Conservation (phyloP, 2,888 invertebrate genomes). For the Sthenelais limicola region DNA sequence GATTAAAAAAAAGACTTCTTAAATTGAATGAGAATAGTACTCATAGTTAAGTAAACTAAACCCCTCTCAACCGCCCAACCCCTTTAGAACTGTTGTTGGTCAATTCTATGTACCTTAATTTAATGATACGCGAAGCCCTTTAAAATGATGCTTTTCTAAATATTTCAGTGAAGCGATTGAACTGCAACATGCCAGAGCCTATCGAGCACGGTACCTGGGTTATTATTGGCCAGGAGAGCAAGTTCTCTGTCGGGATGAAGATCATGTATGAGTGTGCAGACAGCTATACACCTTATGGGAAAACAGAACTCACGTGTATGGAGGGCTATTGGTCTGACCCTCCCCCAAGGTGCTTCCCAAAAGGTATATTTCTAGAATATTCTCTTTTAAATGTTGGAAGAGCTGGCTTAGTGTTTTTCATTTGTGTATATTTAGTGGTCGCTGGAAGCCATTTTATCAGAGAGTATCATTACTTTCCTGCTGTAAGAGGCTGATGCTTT, state of each 20-base stretch:
- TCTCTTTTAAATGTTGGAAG: too few species aligned
- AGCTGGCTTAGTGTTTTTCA: too few species aligned
- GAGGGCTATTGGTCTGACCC: constrained; percentile 77
- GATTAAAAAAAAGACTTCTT: too few species aligned
- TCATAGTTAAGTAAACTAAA: too few species aligned
- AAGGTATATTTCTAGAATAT: too few species aligned
- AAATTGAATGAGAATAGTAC: too few species aligned
- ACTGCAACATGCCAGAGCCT: constrained; percentile 53
- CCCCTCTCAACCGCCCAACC: too few species aligned
- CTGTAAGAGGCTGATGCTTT: too few species aligned
- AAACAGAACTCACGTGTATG: constrained; percentile 85
- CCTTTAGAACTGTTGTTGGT: too few species aligned
- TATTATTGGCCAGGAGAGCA: constrained; percentile 34
- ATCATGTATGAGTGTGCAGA: constrained; percentile 85
- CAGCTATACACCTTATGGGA: constrained; percentile 85
- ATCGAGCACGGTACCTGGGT: constrained; percentile 57
- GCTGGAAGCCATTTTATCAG: too few species aligned
- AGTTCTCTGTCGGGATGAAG: constrained; percentile 60
- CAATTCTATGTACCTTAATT: neutral
- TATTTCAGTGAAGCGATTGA: constrained; percentile 52
- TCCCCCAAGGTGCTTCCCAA: constrained; percentile 61
- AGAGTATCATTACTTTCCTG: too few species aligned
- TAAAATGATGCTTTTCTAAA: neutral
- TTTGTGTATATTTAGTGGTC: too few species aligned
- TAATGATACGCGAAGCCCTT: neutral